Percentiles rank a stretch among this genome's conserved stretches.
phyloP scores from a whole-genome alignment of 2,797 vertebrate species.

The Anguilla obscura region DNA sequence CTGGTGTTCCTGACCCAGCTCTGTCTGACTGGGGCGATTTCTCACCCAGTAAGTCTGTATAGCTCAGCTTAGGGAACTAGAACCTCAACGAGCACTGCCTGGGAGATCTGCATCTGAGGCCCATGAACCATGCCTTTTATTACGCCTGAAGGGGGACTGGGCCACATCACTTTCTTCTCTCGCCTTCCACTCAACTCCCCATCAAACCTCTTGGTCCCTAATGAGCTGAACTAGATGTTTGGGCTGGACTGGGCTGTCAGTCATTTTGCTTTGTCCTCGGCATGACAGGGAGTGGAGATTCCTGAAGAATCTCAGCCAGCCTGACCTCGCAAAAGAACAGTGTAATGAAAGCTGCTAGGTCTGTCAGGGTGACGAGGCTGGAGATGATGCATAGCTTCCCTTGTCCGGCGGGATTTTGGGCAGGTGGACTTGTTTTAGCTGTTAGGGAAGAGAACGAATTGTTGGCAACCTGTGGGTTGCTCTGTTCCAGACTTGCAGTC shows the following conservation, averaged over 20 bases:
- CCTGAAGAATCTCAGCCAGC: constrained; percentile 60
- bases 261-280: constrained; percentile 45
- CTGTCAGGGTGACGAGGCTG: constrained; percentile 55
- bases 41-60: not conserved
- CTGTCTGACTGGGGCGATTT: constrained; percentile 1
- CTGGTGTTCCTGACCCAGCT: not conserved
- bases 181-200: constrained; percentile 61
- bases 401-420: constrained; percentile 42
- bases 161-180: constrained; percentile 3
- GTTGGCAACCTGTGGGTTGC: not conserved
- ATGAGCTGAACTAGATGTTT: constrained; percentile 75
- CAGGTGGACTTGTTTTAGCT: not conserved
- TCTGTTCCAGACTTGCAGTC: not conserved
- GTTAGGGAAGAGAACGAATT: not conserved
- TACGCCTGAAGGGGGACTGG: not conserved
- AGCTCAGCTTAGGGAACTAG: not conserved
- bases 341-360: constrained; percentile 63
- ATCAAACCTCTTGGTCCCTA: constrained; percentile 60
- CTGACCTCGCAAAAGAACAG: constrained; percentile 58
- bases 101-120: not conserved
- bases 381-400: constrained; percentile 67
- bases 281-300: constrained; percentile 59
- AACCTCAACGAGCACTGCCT: not conserved
- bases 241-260: constrained; percentile 66
- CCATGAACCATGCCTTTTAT: not conserved